Evolutionary conservation across 2,113 vertebrate species (phyloP), one percentile per base, ranked within the genome.

Genomic region (Melanostigma gelatinosum): DNA sequence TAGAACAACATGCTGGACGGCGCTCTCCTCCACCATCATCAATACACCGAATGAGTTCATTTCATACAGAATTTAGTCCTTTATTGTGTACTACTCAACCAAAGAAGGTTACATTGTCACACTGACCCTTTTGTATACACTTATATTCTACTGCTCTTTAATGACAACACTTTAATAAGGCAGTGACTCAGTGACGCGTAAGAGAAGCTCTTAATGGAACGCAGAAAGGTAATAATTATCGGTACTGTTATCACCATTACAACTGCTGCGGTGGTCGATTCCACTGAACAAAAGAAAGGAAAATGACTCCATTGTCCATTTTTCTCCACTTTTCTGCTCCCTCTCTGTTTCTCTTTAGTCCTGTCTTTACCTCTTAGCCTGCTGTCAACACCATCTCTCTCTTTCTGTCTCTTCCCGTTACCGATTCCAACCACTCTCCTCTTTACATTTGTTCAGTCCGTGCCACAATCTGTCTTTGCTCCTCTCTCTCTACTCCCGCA

Each of bases 181-280:
- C 70, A 77, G 48, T 77, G 83, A 87, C 74, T 71, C 70, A 77
- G 48, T 77, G 83, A 87, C 72, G 71, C 77, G 44, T 77, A 60
- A 72, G 55, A 66, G 46, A 78, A 71, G 75, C 72, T 74, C 15
- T 83, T 52, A 77, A 82, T 60, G 50, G 63, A 63, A 52, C 52
- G 4, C n/a, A 70, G 50, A 77, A 75, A 72, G 34, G 75, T 50
- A 79, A 78, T 32, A 70, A 75, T 52, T 32, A n/a, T n/a, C n/a
- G n/a, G n/a, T n/a, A 24, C 40, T 20, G 20, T 83, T 85, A 11
- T 67, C 40, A 12, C 13, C 64, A 18, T 66, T 9, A 46, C 10
- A 42, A 48, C 65, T 32, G 42, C 42, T 40, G 77, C 29, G 24
- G n/a, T 22, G 13, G 3, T 62, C 76, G 62, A 73, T 82, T 76